Conservation (phyloP, 1,140 invertebrate genomes). For the Phortica variegata region DNA sequence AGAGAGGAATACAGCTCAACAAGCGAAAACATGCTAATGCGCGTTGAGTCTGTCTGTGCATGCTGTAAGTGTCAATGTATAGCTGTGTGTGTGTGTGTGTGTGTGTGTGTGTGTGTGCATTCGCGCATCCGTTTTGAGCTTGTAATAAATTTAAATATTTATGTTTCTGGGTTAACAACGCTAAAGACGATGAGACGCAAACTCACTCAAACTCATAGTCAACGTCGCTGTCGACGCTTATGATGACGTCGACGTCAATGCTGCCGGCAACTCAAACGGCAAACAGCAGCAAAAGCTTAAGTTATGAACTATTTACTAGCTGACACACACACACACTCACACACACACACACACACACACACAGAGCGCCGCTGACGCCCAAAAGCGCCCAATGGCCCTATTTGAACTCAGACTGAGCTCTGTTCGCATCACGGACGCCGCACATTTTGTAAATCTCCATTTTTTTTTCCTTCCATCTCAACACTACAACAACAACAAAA, state of each 20-base stretch:
- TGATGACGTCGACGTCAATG: not conserved
- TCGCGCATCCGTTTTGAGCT: conserved; percentile 2
- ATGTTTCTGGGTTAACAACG: conserved; percentile 48
- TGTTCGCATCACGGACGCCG: too few species aligned
- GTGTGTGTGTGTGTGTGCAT: not conserved
- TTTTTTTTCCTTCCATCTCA: too few species aligned
- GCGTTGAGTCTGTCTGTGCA: not conserved
- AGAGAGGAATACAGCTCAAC: conserved; percentile 19
- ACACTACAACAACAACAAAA: too few species aligned
- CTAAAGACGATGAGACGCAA: conserved; percentile 21
- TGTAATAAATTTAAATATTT: conserved; percentile 36
- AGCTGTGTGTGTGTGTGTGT: too few species aligned
- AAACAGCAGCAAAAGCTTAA: not conserved
- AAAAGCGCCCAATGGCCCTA: too few species aligned
- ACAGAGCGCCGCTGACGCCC: too few species aligned
- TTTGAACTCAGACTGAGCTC: too few species aligned
- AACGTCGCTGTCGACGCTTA: not conserved
- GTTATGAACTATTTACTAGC: too few species aligned
- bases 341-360: too few species aligned
- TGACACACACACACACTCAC: too few species aligned
- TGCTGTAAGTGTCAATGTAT: not conserved
- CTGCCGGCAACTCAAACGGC: not conserved
- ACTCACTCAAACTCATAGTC: conserved; percentile 34
- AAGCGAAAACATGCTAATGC: conserved; percentile 10
- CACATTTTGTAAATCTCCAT: too few species aligned